phyloP scores from a whole-genome alignment of 2,888 invertebrate species.

The Ellobium chinense region DNA sequence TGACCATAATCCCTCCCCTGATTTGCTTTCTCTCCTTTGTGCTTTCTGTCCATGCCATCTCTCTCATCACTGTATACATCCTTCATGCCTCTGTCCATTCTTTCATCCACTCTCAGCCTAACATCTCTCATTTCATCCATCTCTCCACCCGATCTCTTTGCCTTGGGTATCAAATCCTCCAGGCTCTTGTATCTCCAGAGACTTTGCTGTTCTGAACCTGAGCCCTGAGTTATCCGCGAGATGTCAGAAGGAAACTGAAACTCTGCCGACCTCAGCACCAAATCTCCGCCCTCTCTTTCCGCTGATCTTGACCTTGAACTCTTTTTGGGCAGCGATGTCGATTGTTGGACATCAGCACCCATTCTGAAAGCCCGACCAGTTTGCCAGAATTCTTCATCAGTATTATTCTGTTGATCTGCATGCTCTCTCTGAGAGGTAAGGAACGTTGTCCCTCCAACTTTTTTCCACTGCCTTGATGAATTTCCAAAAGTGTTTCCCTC shows the following conservation, averaged over 20 bases:
- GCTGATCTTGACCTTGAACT: slow-evolving; percentile 11
- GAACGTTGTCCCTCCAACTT: neutral
- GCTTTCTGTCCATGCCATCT: neutral
- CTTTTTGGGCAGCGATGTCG: neutral
- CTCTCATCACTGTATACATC: too few species aligned
- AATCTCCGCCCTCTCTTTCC: neutral
- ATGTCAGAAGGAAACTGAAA: slow-evolving; percentile 19
- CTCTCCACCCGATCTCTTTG: neutral
- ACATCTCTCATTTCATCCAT: neutral
- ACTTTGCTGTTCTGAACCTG: neutral
- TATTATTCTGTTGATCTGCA: neutral
- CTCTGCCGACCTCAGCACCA: neutral
- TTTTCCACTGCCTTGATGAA: slow-evolving; percentile 2
- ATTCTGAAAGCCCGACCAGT: too few species aligned
- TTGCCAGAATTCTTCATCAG: neutral
- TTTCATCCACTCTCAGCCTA: too few species aligned
- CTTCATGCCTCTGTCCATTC: too few species aligned
- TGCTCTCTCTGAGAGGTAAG: neutral
- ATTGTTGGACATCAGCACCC: neutral
- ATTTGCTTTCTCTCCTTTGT: neutral
- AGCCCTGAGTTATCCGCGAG: slow-evolving; percentile 3
- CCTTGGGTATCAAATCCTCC: slow-evolving; percentile 28
- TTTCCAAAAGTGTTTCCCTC: too few species aligned
- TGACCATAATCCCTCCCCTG: neutral
- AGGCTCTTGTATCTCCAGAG: slow-evolving; percentile 36